Evolutionary conservation across 2,888 invertebrate genomes (phyloP).

Genomic region (Drosophila sordidula): DNA sequence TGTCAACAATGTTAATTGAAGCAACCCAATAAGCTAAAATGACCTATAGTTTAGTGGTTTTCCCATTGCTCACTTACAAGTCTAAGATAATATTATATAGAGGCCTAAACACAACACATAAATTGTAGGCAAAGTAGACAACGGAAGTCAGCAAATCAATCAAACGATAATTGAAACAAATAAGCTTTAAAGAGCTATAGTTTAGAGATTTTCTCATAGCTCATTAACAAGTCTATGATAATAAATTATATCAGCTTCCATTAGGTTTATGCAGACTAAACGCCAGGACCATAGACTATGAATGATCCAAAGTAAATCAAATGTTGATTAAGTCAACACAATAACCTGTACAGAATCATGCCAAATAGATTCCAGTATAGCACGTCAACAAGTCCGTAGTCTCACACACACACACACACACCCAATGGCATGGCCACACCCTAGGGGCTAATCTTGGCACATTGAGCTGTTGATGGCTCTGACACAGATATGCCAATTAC

Average conservation of each 20-base stretch:
- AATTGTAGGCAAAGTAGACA: background rate
- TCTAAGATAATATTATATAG: background rate
- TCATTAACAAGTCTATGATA: background rate
- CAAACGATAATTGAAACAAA: slow-evolving; percentile 13
- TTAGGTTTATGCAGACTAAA: background rate
- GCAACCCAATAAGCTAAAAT: slow-evolving; percentile 21
- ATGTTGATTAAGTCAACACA: slow-evolving; percentile 14
- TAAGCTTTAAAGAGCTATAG: slow-evolving; percentile 5
- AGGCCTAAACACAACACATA: background rate
- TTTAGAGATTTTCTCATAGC: background rate
- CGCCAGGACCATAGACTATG: background rate
- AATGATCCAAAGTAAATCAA: slow-evolving; percentile 12
- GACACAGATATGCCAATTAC: slow-evolving; percentile 73
- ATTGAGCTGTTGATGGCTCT: slow-evolving; percentile 50
- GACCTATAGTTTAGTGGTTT: background rate
- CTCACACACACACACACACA: slow-evolving; percentile 7
- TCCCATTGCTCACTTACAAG: background rate
- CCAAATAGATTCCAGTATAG: slow-evolving; percentile 15
- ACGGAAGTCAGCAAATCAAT: background rate
- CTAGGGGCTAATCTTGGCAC: slow-evolving; percentile 43
- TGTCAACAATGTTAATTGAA: background rate
- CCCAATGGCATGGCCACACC: slow-evolving; percentile 27
- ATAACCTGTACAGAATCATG: slow-evolving; percentile 23
- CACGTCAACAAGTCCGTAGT: slow-evolving; percentile 29
- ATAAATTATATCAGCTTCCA: background rate